These are phyloP conservation scores for Helostoma temminkii DNA, from an alignment of 2,797 vertebrate species.

Conservation along the genomic window DNA sequence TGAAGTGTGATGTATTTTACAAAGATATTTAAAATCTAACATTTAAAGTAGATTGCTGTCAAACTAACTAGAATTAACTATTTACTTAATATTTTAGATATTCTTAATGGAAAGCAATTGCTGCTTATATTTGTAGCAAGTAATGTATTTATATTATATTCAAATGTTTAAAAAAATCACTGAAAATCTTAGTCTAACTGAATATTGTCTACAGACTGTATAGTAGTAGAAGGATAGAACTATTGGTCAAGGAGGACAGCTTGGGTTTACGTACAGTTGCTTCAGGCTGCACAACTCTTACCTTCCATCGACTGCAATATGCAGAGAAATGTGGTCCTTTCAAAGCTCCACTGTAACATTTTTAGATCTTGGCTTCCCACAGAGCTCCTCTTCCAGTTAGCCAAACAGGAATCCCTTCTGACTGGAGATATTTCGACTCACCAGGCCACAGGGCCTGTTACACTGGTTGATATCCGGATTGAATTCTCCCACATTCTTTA, in stretches of 20 bases:
- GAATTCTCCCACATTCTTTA: slow-evolving; percentile 49
- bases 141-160: slow-evolving; percentile 6
- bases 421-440: slow-evolving; percentile 55
- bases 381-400: slow-evolving; percentile 46
- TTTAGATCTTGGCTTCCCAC: slow-evolving; percentile 56
- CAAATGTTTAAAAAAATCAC: not conserved
- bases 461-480: slow-evolving; percentile 32
- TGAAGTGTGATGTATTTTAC: not conserved
- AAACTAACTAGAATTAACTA: not conserved
- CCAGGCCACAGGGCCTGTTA: slow-evolving; percentile 27
- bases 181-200: not conserved
- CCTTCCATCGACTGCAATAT: slow-evolving; percentile 47
- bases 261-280: slow-evolving; percentile 19
- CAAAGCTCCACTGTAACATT: slow-evolving; percentile 35
- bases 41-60: no score
- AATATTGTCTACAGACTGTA: not conserved
- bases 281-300: slow-evolving; percentile 41
- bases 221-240: not conserved
- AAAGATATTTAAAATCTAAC: no score
- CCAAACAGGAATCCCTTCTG: slow-evolving; percentile 51
- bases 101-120: slow-evolving; percentile 2
- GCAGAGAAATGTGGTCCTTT: slow-evolving; percentile 51
- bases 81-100: no score
- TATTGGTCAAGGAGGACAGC: slow-evolving; percentile 29
- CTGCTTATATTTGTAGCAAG: slow-evolving; percentile 6